These are phyloP conservation scores for Tricholauxania praeusta DNA, from an alignment of 2,888 invertebrate genomes.

Conservation along the genomic window DNA sequence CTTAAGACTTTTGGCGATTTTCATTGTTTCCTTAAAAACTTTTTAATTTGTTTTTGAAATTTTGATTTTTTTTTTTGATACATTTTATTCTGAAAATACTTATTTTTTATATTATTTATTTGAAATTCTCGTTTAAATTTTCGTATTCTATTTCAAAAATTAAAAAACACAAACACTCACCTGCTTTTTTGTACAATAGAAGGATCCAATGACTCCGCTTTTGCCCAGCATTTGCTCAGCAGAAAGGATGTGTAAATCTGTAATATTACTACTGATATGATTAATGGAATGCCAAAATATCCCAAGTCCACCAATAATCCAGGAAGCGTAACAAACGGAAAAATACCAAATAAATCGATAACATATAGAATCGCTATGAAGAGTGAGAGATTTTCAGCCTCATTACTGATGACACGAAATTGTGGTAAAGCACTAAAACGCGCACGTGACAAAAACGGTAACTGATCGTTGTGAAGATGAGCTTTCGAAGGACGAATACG, in stretches of 20 bases:
- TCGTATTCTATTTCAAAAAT: not conserved
- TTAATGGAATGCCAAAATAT: slow-evolving; percentile 77
- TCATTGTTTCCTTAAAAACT: no score
- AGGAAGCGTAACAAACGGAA: slow-evolving; percentile 83
- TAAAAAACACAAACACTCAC: slow-evolving; percentile 54
- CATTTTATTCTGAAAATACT: no score
- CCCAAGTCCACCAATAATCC: slow-evolving; percentile 82
- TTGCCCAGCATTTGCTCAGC: slow-evolving; percentile 84
- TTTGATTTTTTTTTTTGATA: not conserved
- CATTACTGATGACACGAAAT: slow-evolving; percentile 55
- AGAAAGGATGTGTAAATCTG: slow-evolving; percentile 87
- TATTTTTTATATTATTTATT: not conserved
- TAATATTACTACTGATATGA: slow-evolving; percentile 75
- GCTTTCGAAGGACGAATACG: slow-evolving; percentile 44
- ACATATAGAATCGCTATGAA: slow-evolving; percentile 81
- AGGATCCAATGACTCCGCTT: slow-evolving; percentile 79
- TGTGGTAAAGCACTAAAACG: slow-evolving; percentile 65
- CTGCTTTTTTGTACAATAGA: slow-evolving; percentile 74
- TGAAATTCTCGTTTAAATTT: no score
- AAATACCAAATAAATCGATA: slow-evolving; percentile 85
- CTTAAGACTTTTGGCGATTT: no score
- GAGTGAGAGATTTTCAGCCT: slow-evolving; percentile 71
- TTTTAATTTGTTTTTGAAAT: not conserved
- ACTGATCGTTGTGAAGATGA: slow-evolving; percentile 57
- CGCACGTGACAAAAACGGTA: slow-evolving; percentile 61